Percentiles rank a stretch among this genome's conserved stretches.
Evolutionary conservation across 1,140 invertebrate species (phyloP).

Genomic region (Papilio dardanus): DNA sequence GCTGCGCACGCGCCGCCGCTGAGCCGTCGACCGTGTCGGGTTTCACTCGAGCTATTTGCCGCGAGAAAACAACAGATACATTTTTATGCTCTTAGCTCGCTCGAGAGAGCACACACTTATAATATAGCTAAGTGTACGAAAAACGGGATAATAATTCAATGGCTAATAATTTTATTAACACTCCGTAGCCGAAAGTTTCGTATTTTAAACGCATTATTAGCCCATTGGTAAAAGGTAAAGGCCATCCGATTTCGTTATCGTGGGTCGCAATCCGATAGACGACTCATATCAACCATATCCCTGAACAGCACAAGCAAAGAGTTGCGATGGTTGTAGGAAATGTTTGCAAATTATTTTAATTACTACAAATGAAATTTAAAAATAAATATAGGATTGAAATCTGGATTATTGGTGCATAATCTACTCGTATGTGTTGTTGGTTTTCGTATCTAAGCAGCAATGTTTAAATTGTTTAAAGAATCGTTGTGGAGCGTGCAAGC

Average conservation of each 20-base stretch:
- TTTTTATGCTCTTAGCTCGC: constrained; percentile 71
- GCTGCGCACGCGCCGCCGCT: constrained; percentile 49
- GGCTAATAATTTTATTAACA: neutral
- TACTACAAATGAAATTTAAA: too few species aligned
- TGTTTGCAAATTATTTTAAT: neutral
- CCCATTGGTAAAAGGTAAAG: neutral
- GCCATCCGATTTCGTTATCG: too few species aligned
- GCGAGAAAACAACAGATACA: constrained; percentile 68
- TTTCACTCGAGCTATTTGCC: constrained; percentile 78
- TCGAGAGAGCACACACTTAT: constrained; percentile 55
- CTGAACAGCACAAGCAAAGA: too few species aligned
- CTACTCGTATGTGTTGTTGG: neutral
- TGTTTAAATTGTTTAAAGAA: neutral
- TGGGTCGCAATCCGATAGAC: too few species aligned
- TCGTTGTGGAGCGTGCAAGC: neutral
- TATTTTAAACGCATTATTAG: neutral
- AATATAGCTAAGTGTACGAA: neutral
- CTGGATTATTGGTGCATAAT: too few species aligned
- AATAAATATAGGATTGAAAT: too few species aligned
- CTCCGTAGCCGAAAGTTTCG: too few species aligned
- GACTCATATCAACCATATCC: too few species aligned
- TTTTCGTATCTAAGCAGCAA: neutral
- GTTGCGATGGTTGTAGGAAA: too few species aligned
- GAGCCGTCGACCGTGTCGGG: constrained; percentile 62
- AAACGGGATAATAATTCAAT: neutral